phyloP scores from a whole-genome alignment of 2,797 vertebrate genomes.

The Telmatherina bonti region DNA sequence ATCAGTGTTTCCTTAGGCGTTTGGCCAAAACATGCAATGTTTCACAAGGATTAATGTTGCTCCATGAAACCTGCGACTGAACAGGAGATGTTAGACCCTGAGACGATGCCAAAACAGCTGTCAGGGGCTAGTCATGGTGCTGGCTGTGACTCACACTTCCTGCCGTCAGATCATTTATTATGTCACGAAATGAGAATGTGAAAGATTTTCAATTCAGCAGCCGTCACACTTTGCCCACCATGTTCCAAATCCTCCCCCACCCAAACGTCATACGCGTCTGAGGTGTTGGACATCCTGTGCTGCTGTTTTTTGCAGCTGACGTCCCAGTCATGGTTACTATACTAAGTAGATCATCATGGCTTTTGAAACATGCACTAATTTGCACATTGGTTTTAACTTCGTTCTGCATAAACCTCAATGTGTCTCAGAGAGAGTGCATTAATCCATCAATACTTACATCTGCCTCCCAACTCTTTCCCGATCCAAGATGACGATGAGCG shows the following conservation, averaged over 20 bases:
- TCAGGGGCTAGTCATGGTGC: constrained; percentile 40
- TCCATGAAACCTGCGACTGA: constrained; percentile 61
- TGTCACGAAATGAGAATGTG: constrained; percentile 27
- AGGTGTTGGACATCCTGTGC: constrained; percentile 42
- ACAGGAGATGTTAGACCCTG: constrained; percentile 41
- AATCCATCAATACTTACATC: constrained; percentile 58
- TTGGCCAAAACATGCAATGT: constrained; percentile 63
- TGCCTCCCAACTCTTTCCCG: constrained; percentile 29
- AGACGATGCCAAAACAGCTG: constrained; percentile 68
- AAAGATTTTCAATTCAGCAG: constrained; percentile 55
- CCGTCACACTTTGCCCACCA: constrained; percentile 54
- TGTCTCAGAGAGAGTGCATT: constrained; percentile 42
- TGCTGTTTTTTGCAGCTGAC: constrained; percentile 8
- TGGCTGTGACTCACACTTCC: constrained; percentile 58
- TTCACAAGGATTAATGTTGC: constrained; percentile 70
- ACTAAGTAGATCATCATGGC: constrained; percentile 9
- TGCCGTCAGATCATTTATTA: constrained; percentile 32
- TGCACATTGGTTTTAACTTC: constrained; percentile 50
- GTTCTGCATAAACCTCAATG: constrained; percentile 23
- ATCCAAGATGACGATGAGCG: constrained; percentile 60
- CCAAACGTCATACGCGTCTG: constrained; percentile 33
- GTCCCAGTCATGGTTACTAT: constrained; percentile 28
- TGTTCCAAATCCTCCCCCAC: constrained; percentile 54
- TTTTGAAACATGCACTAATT: constrained; percentile 16
- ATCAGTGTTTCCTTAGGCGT: constrained; percentile 58